Evolutionary conservation across 1,140 invertebrate genomes (phyloP).

Genomic region (Pachypeltis micranthus): DNA sequence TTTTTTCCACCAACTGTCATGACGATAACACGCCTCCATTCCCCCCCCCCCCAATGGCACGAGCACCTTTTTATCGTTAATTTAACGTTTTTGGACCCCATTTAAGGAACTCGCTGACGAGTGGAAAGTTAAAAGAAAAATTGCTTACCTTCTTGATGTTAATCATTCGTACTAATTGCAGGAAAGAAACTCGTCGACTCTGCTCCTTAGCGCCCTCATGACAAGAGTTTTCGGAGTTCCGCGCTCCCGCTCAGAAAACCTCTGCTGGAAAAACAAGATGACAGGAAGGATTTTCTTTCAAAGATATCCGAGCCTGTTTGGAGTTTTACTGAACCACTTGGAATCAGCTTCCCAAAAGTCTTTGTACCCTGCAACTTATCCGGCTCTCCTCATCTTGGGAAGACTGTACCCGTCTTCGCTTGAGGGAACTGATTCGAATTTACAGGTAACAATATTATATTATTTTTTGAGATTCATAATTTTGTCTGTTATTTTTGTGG

Average conservation of each 20-base stretch:
- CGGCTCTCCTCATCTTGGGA: conserved; percentile 63
- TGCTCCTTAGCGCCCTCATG: conserved; percentile 74
- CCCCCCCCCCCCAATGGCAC: too few species aligned
- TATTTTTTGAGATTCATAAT: too few species aligned
- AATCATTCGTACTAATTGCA: conserved; percentile 35
- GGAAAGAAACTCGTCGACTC: conserved; percentile 75
- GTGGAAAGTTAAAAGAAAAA: too few species aligned
- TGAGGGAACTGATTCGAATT: conserved; percentile 39
- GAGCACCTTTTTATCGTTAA: too few species aligned
- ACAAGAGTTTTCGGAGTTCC: conserved; percentile 83
- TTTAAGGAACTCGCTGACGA: too few species aligned
- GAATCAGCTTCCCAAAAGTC: conserved; percentile 35
- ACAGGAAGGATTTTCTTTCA: conserved; percentile 71
- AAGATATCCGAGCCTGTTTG: conserved; percentile 58
- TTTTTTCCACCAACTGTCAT: too few species aligned
- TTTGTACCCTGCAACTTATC: conserved; percentile 46
- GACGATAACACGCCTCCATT: too few species aligned
- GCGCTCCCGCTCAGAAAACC: conserved; percentile 45
- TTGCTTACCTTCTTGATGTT: too few species aligned
- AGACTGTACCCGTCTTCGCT: conserved; percentile 61
- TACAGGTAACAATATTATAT: conserved; percentile 25
- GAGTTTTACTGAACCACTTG: conserved; percentile 61
- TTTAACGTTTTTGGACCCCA: too few species aligned
- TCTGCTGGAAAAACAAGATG: conserved; percentile 64
- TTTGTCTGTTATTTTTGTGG: too few species aligned